phyloP scores from a whole-genome alignment of 64 coral and sea anemone genomes.

The Porites lutea region DNA sequence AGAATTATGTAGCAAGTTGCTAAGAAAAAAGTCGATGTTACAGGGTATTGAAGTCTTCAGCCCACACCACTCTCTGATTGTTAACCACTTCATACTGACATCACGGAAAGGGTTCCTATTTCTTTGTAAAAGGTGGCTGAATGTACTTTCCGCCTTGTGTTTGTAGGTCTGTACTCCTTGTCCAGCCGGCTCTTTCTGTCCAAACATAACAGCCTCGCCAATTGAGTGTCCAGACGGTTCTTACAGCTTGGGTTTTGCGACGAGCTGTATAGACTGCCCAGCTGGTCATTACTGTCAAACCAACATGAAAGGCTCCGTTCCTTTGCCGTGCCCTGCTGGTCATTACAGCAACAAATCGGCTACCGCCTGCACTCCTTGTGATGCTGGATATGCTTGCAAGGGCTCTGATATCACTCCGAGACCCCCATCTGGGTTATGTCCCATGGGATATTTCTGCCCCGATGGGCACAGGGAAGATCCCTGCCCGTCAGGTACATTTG shows the following conservation, averaged over 20 bases:
- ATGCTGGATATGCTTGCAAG: constrained; percentile 81
- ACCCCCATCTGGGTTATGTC: constrained; percentile 79
- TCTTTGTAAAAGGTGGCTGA: too few relatives aligned
- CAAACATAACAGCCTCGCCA: constrained; percentile 85
- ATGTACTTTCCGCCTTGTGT: not conserved
- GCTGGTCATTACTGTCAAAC: constrained; percentile 76
- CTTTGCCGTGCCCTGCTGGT: constrained; percentile 78
- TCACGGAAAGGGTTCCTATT: too few relatives aligned
- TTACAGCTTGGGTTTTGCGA: constrained; percentile 83
- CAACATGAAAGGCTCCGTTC: constrained; percentile 30
- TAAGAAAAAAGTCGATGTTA: too few relatives aligned
- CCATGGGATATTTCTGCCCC: constrained; percentile 81
- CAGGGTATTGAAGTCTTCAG: too few relatives aligned
- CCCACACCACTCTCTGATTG: too few relatives aligned
- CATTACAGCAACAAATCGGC: constrained; percentile 91
- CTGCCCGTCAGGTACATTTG: constrained; percentile 91
- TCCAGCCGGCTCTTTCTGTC: constrained; percentile 88
- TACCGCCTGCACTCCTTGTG: constrained; percentile 57
- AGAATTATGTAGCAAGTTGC: too few relatives aligned
- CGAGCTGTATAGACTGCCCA: constrained; percentile 80
- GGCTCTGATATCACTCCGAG: constrained; percentile 70
- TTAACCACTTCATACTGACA: too few relatives aligned
- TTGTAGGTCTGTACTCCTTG: constrained; percentile 75
- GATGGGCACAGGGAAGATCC: constrained; percentile 77
- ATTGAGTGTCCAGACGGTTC: constrained; percentile 54